Evolutionary conservation across 2,888 invertebrate genomes (phyloP).

Genomic region (Rotaria magnacalcarata): DNA sequence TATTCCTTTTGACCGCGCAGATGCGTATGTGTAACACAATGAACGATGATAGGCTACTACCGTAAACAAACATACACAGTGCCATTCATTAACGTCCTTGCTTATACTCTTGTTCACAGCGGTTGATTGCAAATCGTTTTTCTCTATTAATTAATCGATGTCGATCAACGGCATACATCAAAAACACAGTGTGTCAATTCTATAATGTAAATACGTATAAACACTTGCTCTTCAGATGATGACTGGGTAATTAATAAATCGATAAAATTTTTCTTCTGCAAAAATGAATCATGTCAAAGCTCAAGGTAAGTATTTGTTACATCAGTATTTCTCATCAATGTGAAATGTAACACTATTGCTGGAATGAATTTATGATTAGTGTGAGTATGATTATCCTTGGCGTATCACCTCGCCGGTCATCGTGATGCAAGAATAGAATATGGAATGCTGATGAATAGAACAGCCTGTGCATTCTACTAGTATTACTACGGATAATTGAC

Average conservation of each 20-base stretch:
- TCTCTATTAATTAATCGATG: slow-evolving; percentile 16
- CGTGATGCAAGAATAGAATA: neutral
- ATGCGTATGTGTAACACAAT: neutral
- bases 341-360: slow-evolving; percentile 17
- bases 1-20: slow-evolving; percentile 26
- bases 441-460: slow-evolving; percentile 18
- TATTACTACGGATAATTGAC: slow-evolving; percentile 25
- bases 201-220: neutral
- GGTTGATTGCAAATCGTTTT: slow-evolving; percentile 25
- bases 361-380: slow-evolving; percentile 27
- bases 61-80: slow-evolving; percentile 20
- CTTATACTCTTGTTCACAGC: slow-evolving; percentile 29
- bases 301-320: slow-evolving; percentile 24
- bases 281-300: slow-evolving; percentile 10
- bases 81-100: slow-evolving; percentile 4
- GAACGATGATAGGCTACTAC: slow-evolving; percentile 4
- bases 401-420: slow-evolving; percentile 10
- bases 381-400: neutral
- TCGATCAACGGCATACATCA: slow-evolving; percentile 29
- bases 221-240: slow-evolving; percentile 16
- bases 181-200: slow-evolving; percentile 28
- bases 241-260: slow-evolving; percentile 9
- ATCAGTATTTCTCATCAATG: slow-evolving; percentile 1
- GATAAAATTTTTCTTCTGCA: neutral
- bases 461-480: neutral